These are phyloP conservation scores for Okapia johnstoni DNA, from an alignment of 2,113 vertebrate genomes.

Conservation along the genomic window DNA sequence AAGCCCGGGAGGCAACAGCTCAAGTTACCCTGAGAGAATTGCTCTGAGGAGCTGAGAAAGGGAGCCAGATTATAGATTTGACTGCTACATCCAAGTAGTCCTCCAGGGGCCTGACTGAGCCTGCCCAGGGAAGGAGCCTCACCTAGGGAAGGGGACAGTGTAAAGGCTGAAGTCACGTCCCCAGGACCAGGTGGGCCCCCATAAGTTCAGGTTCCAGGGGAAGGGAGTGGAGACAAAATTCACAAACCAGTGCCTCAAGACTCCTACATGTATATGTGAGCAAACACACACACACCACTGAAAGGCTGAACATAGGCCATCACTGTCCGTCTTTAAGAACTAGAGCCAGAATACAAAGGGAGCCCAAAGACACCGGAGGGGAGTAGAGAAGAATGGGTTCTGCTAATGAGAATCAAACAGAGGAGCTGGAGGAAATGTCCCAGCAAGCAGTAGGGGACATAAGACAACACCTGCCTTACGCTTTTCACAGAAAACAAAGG, in stretches of 20 bases:
- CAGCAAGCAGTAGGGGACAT: not conserved
- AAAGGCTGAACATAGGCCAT: not conserved
- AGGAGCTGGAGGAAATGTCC: not conserved
- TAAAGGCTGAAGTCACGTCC: not conserved
- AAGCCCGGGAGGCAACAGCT: fast-evolving
- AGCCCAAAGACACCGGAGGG: not conserved
- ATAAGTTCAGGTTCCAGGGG: not conserved
- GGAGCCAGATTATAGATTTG: not conserved
- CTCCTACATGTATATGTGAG: too few species aligned
- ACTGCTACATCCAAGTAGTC: not conserved
- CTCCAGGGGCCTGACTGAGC: not conserved
- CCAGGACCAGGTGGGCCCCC: not conserved
- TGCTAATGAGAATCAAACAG: not conserved
- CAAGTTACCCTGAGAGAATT: not conserved
- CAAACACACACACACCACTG: too few species aligned
- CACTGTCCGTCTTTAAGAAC: not conserved
- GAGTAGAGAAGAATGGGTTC: not conserved
- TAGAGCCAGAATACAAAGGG: not conserved
- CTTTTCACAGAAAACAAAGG: not conserved
- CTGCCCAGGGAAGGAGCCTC: not conserved
- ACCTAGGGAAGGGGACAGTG: not conserved
- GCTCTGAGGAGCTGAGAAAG: not conserved
- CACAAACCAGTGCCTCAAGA: not conserved
- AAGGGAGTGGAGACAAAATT: not conserved
- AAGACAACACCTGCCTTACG: not conserved